Evolutionary conservation across 2,113 vertebrate genomes (phyloP).

Genomic region (Reinhardtius hippoglossoides): DNA sequence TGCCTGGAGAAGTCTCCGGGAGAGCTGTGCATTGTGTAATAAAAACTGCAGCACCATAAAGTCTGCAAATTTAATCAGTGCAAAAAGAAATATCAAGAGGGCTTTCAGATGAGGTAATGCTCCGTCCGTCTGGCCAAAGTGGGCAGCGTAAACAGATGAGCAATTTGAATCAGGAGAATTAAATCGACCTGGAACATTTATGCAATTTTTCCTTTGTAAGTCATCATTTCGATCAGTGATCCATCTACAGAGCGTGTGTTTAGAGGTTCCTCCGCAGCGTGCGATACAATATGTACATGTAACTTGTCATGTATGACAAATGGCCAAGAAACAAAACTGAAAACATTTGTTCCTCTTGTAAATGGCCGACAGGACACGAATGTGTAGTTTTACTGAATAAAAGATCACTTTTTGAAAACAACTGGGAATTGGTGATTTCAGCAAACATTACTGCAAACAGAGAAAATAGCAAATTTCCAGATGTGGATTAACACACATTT

Average conservation of each 20-base stretch:
- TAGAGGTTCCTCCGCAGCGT: background rate
- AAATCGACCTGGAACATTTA: conserved; percentile 12
- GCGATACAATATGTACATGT: background rate
- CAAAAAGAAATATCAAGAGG: conserved; percentile 28
- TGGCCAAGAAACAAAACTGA: background rate
- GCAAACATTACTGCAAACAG: too few relatives aligned
- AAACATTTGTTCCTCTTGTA: background rate
- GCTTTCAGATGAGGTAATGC: conserved; percentile 33
- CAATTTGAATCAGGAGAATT: conserved; percentile 28
- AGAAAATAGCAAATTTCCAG: too few relatives aligned
- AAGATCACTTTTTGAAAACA: too few relatives aligned
- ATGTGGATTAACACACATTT: too few relatives aligned
- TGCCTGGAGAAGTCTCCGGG: conserved; percentile 10
- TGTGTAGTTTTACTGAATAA: background rate
- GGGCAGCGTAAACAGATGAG: conserved; percentile 15
- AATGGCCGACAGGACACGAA: background rate
- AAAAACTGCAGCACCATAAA: conserved; percentile 10
- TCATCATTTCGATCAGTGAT: background rate
- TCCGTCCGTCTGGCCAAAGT: conserved; percentile 16
- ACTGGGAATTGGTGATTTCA: too few relatives aligned
- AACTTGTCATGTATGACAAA: background rate
- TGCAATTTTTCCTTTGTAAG: background rate
- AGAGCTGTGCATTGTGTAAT: background rate
- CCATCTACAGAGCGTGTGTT: background rate
- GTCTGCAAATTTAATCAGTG: conserved; percentile 24